phyloP scores from a whole-genome alignment of 2,113 vertebrate species.

The Hemiprocne comata region DNA sequence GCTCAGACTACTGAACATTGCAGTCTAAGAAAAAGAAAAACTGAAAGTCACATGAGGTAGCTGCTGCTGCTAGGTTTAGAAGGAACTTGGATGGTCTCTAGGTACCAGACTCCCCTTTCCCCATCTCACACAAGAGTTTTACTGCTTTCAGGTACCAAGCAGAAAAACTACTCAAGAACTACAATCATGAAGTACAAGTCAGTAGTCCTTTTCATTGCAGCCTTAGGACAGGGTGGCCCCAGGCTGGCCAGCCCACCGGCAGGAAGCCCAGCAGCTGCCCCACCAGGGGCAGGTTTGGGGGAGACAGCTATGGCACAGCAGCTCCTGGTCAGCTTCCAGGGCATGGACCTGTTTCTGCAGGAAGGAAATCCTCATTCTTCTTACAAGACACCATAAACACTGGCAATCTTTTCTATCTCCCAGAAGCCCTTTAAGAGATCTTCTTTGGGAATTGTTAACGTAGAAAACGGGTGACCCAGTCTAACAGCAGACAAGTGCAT shows the following conservation, averaged over 20 bases:
- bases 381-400: background rate
- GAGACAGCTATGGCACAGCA: background rate
- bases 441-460: background rate
- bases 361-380: background rate
- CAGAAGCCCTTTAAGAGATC: background rate
- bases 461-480: background rate
- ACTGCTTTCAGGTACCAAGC: background rate
- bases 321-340: background rate
- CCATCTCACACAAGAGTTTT: background rate
- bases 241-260: background rate
- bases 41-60: background rate
- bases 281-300: background rate
- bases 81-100: background rate
- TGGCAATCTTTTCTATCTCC: background rate
- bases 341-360: background rate
- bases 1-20: background rate
- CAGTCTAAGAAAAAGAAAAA: background rate
- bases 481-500: background rate
- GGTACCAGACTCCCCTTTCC: fast-evolving
- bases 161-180: background rate
- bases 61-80: background rate
- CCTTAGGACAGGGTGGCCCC: background rate
- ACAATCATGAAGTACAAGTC: background rate
- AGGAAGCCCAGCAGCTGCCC: background rate
- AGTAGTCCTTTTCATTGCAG: background rate